Base-by-base conservation (phyloP, 2,888 invertebrate genomes). In the Hypena proboscidalis region DNA sequence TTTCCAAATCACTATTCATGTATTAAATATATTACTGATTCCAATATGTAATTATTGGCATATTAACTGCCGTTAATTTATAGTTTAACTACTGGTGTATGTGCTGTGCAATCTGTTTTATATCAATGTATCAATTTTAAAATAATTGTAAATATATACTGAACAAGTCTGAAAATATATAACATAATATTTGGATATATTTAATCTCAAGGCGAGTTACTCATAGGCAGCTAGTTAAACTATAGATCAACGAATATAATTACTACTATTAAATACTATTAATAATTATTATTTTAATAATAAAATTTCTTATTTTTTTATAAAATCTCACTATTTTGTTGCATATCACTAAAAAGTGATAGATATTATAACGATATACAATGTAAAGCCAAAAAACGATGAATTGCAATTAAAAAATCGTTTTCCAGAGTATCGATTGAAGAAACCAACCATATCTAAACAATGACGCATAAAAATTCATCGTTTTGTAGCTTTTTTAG, bases 321-420 rank as follows among this genome's bases (percentile, higher is more conserved):
- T 50, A 81, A 83, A 83, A 83, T 85, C 83, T 85, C 85, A 85
- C 85, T 85, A 83, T 80, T 67, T 48, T 50, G 67, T 74, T 71
- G 68, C 73, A 57, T 53, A 67, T 44, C 68, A 70, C 62, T 52
- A 38, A 47, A 56, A 51, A 46, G 58, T 61, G 63, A 64, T 3
- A 53, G 45, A 46, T 50, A 62, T 40, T 46, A 33, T 52, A 52
- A 49, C 21, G 31, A 49, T 50, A 43, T 37, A 34, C 31, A 39
- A 32, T 54, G 35, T 45, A 47, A 46, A 38, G 32, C 31, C 20
- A 20, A 10, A 20, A 15, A 40, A 33, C 10, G 20, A 21, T 25
- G 21, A 15, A 13, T 10, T 11, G 13, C 2, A n/a, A 5, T n/a
- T 11, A 13, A 13, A 15, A 17, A 15, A 8, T 31, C 2, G 11